Percentiles rank a stretch among this genome's conserved stretches.
Conservation (phyloP, 2,113 vertebrate species). For the Dasypus novemcinctus region DNA sequence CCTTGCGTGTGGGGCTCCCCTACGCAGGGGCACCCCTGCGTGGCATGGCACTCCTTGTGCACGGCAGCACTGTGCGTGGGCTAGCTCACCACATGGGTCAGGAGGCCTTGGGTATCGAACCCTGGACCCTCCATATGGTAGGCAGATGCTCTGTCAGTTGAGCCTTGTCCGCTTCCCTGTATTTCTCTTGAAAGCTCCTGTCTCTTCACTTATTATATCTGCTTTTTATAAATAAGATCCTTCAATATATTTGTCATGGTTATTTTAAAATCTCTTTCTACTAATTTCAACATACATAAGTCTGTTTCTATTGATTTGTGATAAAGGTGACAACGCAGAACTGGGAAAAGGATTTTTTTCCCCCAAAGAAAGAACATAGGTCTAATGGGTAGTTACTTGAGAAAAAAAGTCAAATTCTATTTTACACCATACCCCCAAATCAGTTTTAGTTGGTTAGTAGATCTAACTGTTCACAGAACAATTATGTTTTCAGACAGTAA, state of each 20-base stretch:
- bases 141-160: no score
- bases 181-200: background rate
- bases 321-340: background rate
- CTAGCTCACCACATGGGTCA: no score
- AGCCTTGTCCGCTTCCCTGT: no score
- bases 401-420: background rate
- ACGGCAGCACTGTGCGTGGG: no score
- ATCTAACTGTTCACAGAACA: background rate
- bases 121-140: no score
- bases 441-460: background rate
- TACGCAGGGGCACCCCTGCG: no score
- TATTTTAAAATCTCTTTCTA: background rate
- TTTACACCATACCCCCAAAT: background rate
- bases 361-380: background rate
- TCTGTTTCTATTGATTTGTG: conserved; percentile 17
- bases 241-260: background rate
- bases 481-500: background rate
- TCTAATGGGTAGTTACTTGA: background rate
- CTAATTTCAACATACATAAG: background rate
- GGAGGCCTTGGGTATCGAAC: no score
- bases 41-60: no score
- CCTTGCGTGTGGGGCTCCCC: no score
- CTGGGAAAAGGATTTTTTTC: background rate
- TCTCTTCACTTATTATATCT: background rate
- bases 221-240: background rate